A percentile compares a stretch with the other conserved stretches of the same genome.
These are phyloP conservation scores for Rhagologus leucostigma DNA, from an alignment of 2,113 vertebrate genomes.

Conservation along the genomic window DNA sequence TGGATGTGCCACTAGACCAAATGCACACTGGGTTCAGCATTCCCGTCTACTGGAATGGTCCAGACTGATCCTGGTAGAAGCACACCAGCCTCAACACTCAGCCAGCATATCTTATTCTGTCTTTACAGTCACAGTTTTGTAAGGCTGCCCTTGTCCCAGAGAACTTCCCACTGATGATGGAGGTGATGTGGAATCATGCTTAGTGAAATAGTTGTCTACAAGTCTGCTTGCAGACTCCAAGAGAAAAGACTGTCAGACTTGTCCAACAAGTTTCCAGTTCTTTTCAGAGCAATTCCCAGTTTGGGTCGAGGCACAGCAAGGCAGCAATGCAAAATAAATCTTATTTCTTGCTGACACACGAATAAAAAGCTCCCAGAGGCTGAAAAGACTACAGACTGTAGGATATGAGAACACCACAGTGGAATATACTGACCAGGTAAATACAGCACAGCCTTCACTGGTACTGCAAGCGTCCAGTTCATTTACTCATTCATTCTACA, in stretches of 20 bases:
- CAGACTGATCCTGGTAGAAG: not conserved
- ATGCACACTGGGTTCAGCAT: not conserved
- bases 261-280: not conserved
- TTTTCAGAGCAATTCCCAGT: not conserved
- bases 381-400: fast-evolving
- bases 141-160: not conserved
- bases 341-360: not conserved
- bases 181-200: not conserved
- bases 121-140: not conserved
- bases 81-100: not conserved
- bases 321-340: not conserved
- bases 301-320: not conserved
- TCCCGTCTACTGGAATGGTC: not conserved
- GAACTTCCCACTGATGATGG: not conserved
- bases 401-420: not conserved
- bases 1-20: not conserved
- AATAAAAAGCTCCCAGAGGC: not conserved
- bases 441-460: not conserved
- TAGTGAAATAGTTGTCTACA: not conserved
- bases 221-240: not conserved
- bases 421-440: not conserved
- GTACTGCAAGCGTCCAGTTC: not conserved
- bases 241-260: not conserved
- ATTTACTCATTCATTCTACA: not conserved
- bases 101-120: not conserved